Base-by-base conservation (phyloP, 2,113 vertebrate genomes). In the Thunnus maccoyii region DNA sequence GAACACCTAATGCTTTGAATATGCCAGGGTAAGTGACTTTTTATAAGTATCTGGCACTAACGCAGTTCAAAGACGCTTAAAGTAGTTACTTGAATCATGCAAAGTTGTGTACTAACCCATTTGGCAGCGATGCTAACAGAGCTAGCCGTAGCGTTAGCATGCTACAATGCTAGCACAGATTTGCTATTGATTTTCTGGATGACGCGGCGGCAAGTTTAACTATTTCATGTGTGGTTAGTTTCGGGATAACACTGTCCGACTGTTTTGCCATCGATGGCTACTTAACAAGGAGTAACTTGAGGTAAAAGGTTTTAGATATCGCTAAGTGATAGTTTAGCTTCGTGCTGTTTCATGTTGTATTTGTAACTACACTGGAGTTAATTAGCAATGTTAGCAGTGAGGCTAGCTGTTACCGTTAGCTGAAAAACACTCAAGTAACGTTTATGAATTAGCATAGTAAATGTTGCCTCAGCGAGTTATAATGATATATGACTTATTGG, bases 161-260 rank as follows among this genome's bases (percentile, higher is more conserved):
- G 87, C 83, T 86, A 74, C 12, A 14, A 11, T 4, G 72, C 71
- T 91, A 93, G 72, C 74, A 16, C 73, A 48, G 82, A 77, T 86
- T 86, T 51, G 72, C 86, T 75, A 11, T 18, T 25, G 76, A 62
- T 82, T 63, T 80, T 41, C 66, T 78, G 15, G 70, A 30, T 88
- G 86, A 90, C 85, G 73, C 88, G 85, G 80, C 78, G 58, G 72
- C 46, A 32, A 25, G 61, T 76, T 83, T 76, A 88, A 88, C 82
- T 65, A 18, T 84, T 91, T 86, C 8, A 15, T 36, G 76, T 47
- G 44, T 36, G 48, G 46, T 17, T 27, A 41, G 8, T 71, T 54
- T 44, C 27, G 3, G 56, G 6, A 12, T 65, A 67, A 75, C n/a
- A 18, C 3, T 60, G n/a, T 12, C n/a, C 13, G 63, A 2, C 5